These are phyloP conservation scores for Drosophila planitibia DNA, from an alignment of 2,888 invertebrate species.

Conservation along the genomic window DNA sequence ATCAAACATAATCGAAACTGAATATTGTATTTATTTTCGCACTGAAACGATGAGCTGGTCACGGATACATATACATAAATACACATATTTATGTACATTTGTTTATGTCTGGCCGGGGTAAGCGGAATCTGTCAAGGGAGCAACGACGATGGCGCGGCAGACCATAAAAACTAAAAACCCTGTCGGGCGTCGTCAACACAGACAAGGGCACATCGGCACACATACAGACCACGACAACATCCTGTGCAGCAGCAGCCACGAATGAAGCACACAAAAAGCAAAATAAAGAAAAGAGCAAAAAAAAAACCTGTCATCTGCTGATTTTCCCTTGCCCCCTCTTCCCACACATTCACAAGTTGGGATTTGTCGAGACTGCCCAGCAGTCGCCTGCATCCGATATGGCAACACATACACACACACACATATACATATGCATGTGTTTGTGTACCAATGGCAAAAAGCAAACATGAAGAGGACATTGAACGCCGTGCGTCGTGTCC, in stretches of 20 bases:
- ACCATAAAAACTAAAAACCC: conserved; percentile 53
- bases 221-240: conserved; percentile 55
- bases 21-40: conserved; percentile 11
- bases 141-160: conserved; percentile 42
- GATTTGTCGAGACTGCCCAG: conserved; percentile 37
- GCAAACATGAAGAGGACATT: conserved; percentile 49
- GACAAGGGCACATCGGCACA: conserved; percentile 24
- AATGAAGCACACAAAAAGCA: conserved; percentile 39
- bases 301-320: conserved; percentile 70
- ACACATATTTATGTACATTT: background rate
- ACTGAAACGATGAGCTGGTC: conserved; percentile 1
- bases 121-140: conserved; percentile 39
- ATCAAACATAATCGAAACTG: background rate
- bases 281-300: conserved; percentile 22
- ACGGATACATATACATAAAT: background rate
- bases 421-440: background rate
- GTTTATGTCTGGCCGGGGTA: conserved; percentile 28
- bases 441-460: conserved; percentile 27
- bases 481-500: conserved; percentile 34
- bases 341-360: conserved; percentile 26
- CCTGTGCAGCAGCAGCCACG: conserved; percentile 54
- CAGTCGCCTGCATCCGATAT: conserved; percentile 50
- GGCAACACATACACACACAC: conserved; percentile 13
- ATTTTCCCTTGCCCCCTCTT: conserved; percentile 10
- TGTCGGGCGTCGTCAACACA: conserved; percentile 36